Evolutionary conservation across 2,797 vertebrate species (phyloP), one percentile per base, ranked within the genome.

Genomic region (Helarctos malayanus): DNA sequence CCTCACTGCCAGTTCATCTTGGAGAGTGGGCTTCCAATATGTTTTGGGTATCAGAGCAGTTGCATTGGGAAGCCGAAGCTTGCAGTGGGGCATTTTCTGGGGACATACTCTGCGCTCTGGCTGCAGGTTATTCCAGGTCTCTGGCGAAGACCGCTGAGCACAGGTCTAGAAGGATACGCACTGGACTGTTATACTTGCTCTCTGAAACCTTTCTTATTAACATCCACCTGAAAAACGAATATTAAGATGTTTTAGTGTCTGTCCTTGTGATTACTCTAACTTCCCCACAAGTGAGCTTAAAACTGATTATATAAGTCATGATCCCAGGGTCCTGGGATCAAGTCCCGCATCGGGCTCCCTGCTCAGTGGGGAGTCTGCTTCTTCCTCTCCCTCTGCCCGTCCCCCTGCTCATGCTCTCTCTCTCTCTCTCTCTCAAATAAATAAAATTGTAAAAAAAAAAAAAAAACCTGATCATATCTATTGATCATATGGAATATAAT

Each of bases 221-320:
- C 18, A 75, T 94, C 59, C 68, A 68, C 85, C 54, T 80, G n/a
- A 81, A 71, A 96, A 97, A 75, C 78, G 35, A 83, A 49, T 35
- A 18, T 41, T 35, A 41, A 96, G 65, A 49, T 75, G 49, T 27
- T 76, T 81, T 92, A 80, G 52, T 71, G 89, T 47, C 80, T 90
- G 25, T 92, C 41, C 7, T 65, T 78, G 23, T 92, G 65, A 80
- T 89, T 47, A 83, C 38, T 86, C 71, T 89, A 86, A 78, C 52
- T 59, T 27, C 32, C 49, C 45, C 35, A 41, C 29, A 79, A 47
- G 19, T 47, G 18, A 95, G 18, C 65, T 69, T 88, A 73, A 95
- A 91, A 89, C 29, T 2, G 32, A 45, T 35, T 38, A 41, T 78
- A 47, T 69, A 32, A n/a, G 18, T 21, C n/a, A 21, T 5, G 18